These are phyloP conservation scores for Salticus scenicus DNA, from an alignment of 2,888 invertebrate genomes.

Conservation along the genomic window DNA sequence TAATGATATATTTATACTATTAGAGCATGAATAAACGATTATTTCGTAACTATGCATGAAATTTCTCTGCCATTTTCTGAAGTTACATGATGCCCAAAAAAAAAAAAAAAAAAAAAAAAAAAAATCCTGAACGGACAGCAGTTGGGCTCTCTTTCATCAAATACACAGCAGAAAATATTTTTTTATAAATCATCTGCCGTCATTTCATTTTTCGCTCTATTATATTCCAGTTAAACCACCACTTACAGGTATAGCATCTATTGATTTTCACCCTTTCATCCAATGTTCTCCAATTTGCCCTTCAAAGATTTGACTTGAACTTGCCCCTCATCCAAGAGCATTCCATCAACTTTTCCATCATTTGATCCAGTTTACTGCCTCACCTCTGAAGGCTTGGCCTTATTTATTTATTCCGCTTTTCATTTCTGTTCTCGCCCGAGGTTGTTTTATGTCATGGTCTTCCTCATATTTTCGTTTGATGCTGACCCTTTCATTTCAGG, in stretches of 20 bases:
- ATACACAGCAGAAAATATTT: too few relatives aligned
- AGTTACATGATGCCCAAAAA: too few relatives aligned
- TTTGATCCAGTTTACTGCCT: slow-evolving; percentile 15
- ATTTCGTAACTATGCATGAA: too few relatives aligned
- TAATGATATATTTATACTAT: too few relatives aligned
- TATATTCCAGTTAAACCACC: not conserved
- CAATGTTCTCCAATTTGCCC: not conserved
- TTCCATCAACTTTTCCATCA: slow-evolving; percentile 9
- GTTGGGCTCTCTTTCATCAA: too few relatives aligned
- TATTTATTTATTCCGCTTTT: slow-evolving; percentile 17
- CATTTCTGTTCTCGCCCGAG: slow-evolving; percentile 1
- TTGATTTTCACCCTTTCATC: not conserved
- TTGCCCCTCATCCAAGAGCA: not conserved
- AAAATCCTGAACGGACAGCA: too few relatives aligned
- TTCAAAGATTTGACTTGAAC: slow-evolving; percentile 14
- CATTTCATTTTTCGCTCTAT: not conserved
- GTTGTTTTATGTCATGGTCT: slow-evolving; percentile 11
- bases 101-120: too few relatives aligned
- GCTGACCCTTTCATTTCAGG: slow-evolving; percentile 25
- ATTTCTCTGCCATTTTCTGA: too few relatives aligned
- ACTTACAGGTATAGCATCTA: not conserved
- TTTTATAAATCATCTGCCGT: not conserved
- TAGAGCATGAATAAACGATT: too few relatives aligned
- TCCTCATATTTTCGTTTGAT: slow-evolving; percentile 41
- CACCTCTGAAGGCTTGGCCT: slow-evolving; percentile 7